These are phyloP conservation scores for Oreochromis mossambicus DNA, from an alignment of 2,797 vertebrate species.

Conservation along the genomic window DNA sequence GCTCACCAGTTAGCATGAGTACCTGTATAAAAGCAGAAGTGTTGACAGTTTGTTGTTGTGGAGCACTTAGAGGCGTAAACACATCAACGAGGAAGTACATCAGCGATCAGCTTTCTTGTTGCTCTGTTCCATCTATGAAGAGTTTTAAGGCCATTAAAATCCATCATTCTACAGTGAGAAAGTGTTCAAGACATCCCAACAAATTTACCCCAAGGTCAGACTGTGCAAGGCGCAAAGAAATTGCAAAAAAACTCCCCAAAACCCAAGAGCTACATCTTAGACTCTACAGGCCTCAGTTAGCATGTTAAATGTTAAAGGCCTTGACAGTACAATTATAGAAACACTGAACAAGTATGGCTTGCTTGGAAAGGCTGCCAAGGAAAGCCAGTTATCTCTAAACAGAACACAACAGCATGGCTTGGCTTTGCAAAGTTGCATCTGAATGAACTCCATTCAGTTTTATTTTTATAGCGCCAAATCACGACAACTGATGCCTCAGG, in stretches of 20 bases:
- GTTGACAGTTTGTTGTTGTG: background rate
- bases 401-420: background rate
- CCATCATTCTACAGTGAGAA: background rate
- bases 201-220: background rate
- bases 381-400: background rate
- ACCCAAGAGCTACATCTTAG: background rate
- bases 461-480: background rate
- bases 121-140: background rate
- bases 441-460: background rate
- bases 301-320: background rate
- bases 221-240: background rate
- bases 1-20: rapidly evolving
- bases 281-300: background rate
- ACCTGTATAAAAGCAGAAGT: background rate
- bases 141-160: background rate
- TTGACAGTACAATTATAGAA: background rate
- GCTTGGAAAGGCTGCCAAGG: background rate
- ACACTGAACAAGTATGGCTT: background rate
- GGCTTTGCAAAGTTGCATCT: background rate
- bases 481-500: rapidly evolving
- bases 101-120: background rate
- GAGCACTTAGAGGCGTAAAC: background rate
- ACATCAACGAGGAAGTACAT: background rate
- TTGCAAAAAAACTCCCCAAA: rapidly evolving
- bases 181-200: background rate